Conservation (phyloP, 2,888 invertebrate genomes). For the Andrena bucephala region DNA sequence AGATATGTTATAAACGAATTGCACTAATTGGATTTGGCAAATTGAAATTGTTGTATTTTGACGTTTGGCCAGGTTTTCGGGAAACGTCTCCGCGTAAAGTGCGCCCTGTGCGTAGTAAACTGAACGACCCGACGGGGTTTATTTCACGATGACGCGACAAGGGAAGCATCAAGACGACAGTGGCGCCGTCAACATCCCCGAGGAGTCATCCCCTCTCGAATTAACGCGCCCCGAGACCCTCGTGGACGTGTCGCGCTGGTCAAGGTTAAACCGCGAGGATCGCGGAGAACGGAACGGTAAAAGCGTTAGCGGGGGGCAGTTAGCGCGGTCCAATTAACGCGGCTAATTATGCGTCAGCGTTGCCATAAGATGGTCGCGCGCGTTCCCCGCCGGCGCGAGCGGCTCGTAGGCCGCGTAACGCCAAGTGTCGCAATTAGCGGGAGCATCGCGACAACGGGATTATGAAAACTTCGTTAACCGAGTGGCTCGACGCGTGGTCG, state of each 20-base stretch:
- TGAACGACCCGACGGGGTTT: constrained; percentile 1
- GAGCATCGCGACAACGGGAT: constrained; percentile 3
- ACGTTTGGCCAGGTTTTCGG: not conserved
- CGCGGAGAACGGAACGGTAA: constrained; percentile 33
- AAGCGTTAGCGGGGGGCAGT: constrained; percentile 38
- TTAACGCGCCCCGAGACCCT: constrained; percentile 22
- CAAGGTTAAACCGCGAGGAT: constrained; percentile 16
- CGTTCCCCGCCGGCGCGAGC: constrained; percentile 10
- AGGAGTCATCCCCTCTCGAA: constrained; percentile 17
- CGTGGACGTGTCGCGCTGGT: constrained; percentile 2
- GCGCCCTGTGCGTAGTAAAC: not conserved
- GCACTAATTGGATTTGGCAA: no score
- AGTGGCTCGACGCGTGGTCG: not conserved
- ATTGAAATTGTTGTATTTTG: no score
- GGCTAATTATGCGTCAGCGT: constrained; percentile 49
- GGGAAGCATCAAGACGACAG: constrained; percentile 27
- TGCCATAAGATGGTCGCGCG: constrained; percentile 25
- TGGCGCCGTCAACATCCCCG: constrained; percentile 47
- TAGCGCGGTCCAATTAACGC: constrained; percentile 52
- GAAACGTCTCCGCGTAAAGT: constrained; percentile 12
- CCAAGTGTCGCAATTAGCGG: constrained; percentile 45
- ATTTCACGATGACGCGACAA: constrained; percentile 12
- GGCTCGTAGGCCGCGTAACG: constrained; percentile 14
- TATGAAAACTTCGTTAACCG: constrained; percentile 34
- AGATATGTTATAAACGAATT: no score